Evolutionary conservation across 2,888 invertebrate species (phyloP), one percentile per base, ranked within the genome.

Genomic region (Tenthredo notha): DNA sequence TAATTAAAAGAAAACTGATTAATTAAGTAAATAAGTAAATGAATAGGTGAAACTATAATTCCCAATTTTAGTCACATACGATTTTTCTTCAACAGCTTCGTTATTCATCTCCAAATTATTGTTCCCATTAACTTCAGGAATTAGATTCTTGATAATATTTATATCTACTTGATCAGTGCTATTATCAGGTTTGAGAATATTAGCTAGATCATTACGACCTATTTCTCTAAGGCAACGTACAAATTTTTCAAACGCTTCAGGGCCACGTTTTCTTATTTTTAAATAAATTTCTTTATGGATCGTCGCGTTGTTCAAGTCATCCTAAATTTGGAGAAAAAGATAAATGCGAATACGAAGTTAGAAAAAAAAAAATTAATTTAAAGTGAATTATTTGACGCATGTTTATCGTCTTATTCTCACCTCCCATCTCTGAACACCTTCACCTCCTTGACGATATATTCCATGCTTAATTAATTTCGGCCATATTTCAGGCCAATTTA

Each of bases 211-310:
- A 3, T 87, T 86, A 29, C 93, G 91, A 43, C 86, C 87, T 1
- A 90, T 90, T 84, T 91, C 87, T 21, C 85, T 88, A 74, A 93
- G 86, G 83, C 92, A 91, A 18, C 65, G 2, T 10, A 91, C 47
- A 10, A 93, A 88, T 85, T 90, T 91, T n/a, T 86, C 29, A 84
- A 90, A 93, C 3, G 93, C 93, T 21, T 87, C 25, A 1, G 93
- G 93, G 5, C 93, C 93, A 85, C 93, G 88, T 2, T 91, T 92
- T 86, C 90, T 92, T 25, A 92, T 89, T 0, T 89, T 92, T 10
- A 87, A 75, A 80, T 89, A 89, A 54, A 93, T 90, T 15, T 91
- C 91, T 6, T 86, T 86, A 0, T 88, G 75, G 12, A 9, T 80
- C 0, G 21, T 21, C 0, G 25, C 10, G 40, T 40, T 61, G 12